Percentiles rank a stretch among this genome's conserved stretches.
These are phyloP conservation scores for Endotricha flammealis DNA, from an alignment of 2,888 invertebrate genomes.

Conservation along the genomic window DNA sequence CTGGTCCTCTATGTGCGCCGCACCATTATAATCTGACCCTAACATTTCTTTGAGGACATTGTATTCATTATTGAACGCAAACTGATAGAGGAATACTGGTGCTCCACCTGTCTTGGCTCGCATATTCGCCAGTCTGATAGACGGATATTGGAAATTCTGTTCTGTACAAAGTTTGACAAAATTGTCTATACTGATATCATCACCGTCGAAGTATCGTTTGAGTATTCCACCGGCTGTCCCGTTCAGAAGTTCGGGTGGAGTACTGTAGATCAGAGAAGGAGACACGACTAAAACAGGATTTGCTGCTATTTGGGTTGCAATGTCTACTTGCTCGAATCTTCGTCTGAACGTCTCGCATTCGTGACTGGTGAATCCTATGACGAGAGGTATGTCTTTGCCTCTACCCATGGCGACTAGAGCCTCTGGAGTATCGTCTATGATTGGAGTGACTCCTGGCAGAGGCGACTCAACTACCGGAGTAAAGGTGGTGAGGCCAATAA, in stretches of 20 bases:
- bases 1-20: constrained; percentile 79
- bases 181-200: constrained; percentile 17
- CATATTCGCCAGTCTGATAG: constrained; percentile 19
- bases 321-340: constrained; percentile 13
- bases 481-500: constrained; percentile 21
- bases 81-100: constrained; percentile 61
- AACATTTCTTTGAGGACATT: constrained; percentile 57
- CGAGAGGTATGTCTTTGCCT: constrained; percentile 24
- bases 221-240: constrained; percentile 9
- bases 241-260: constrained; percentile 5
- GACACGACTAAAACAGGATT: constrained; percentile 17
- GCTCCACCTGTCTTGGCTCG: constrained; percentile 21
- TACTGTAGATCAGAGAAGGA: constrained; percentile 11
- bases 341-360: constrained; percentile 21
- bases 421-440: constrained; percentile 30
- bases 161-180: constrained; percentile 19
- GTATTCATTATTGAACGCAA: constrained; percentile 53
- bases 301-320: constrained; percentile 9
- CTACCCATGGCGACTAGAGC: constrained; percentile 22
- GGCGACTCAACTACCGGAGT: constrained; percentile 24
- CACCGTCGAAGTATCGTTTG: constrained; percentile 20
- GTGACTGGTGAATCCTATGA: constrained; percentile 25
- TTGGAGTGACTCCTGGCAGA: constrained; percentile 21
- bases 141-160: constrained; percentile 22
- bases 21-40: constrained; percentile 60